Evolutionary conservation across 2,113 vertebrate species (phyloP).

Genomic region (Prolemur simus): DNA sequence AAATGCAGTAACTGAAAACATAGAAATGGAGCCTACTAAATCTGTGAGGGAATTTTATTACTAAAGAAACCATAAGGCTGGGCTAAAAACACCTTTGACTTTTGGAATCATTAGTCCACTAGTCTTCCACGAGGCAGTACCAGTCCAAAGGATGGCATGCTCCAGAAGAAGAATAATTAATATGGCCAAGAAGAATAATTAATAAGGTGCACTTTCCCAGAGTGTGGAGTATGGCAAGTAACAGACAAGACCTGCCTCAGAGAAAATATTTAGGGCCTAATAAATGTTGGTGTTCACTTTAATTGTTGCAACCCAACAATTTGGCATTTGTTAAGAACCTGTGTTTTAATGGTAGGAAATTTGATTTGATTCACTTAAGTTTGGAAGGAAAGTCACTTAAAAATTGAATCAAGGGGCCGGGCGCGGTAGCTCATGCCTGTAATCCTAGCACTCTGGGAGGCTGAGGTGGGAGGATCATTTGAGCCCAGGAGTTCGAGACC

Average conservation of each 20-base stretch:
- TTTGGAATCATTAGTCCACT: neutral
- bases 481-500: too few relatives aligned
- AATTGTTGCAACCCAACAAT: neutral
- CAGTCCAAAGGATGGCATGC: neutral
- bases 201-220: neutral
- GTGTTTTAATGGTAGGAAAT: neutral
- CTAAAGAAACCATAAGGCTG: neutral
- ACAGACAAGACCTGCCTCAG: neutral
- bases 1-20: neutral
- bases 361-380: neutral
- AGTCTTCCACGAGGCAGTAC: neutral
- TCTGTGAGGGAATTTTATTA: neutral
- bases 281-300: neutral
- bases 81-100: neutral
- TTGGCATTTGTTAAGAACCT: neutral
- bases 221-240: neutral
- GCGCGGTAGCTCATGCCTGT: too few relatives aligned
- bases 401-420: neutral
- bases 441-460: too few relatives aligned
- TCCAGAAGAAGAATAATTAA: neutral
- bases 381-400: neutral
- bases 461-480: too few relatives aligned
- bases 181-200: neutral
- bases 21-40: neutral
- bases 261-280: neutral